Evolutionary conservation across 2,113 vertebrate genomes (phyloP).

Genomic region (Nothocercus julius): DNA sequence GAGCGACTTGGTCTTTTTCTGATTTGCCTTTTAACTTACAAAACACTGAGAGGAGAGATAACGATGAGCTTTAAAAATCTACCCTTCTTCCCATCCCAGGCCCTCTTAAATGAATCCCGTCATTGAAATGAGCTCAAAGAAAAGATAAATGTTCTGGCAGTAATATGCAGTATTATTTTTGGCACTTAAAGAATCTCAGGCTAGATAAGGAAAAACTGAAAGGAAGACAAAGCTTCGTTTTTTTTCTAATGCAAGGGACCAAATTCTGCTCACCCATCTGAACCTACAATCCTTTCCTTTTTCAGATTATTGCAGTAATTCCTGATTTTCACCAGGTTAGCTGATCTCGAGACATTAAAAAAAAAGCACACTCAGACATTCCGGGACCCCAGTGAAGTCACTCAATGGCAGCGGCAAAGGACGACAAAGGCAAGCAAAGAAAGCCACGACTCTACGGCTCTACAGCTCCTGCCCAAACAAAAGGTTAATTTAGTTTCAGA

Average conservation of each 20-base stretch:
- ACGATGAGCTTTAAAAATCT: constrained; percentile 36
- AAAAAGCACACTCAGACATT: neutral
- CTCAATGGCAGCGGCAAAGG: neutral
- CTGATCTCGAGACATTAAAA: neutral
- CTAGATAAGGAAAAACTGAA: constrained; percentile 60
- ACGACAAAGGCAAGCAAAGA: constrained; percentile 1
- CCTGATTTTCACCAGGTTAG: neutral
- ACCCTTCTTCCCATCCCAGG: constrained; percentile 36
- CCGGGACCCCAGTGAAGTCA: neutral
- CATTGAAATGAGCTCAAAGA: constrained; percentile 39
- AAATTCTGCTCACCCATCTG: neutral
- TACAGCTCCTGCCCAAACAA: constrained; percentile 26
- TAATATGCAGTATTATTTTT: constrained; percentile 67
- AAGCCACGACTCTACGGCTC: neutral
- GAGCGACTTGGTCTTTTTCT: constrained; percentile 43
- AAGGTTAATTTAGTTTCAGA: constrained; percentile 38
- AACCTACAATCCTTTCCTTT: neutral
- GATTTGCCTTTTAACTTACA: constrained; percentile 57
- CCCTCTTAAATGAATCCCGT: constrained; percentile 32
- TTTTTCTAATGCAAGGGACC: neutral
- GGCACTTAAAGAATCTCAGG: constrained; percentile 56
- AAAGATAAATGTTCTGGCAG: constrained; percentile 63
- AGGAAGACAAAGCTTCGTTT: neutral
- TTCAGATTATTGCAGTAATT: neutral
- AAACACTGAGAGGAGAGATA: constrained; percentile 48